Evolutionary conservation across 2,113 vertebrate genomes (phyloP), one percentile per base, ranked within the genome.

Genomic region (Bubo bubo): DNA sequence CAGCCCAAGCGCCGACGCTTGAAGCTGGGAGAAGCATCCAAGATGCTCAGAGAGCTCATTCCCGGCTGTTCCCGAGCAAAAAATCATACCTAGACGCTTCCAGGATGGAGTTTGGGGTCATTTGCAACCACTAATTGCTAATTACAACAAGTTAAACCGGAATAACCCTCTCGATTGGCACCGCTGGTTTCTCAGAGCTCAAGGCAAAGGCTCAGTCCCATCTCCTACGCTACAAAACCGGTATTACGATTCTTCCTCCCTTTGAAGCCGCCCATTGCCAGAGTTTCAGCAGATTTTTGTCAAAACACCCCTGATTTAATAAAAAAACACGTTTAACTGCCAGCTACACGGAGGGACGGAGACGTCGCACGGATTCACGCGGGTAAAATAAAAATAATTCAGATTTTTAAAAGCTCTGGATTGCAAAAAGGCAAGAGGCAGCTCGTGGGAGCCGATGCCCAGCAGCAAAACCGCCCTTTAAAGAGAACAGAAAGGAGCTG

Each of bases 301-400:
- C 19, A 8, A 27, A 77, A 47, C 4, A 0, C 10, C 56, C 55
- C 18, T 0, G 0, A 43, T 60, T 23, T 53, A 21, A 39, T 16
- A 9, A 15, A 77, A 26, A 2, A 14, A 15, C 3, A 0, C 2
- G 7, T 22, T 60, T 21, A 52, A 22, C 10, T 35, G 47, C 26
- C 49, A n/a, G 30, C 39, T 9, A 12, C 7, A 1, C 1, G 2
- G 35, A 20, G n/a, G 63, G 50, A 17, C 2, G 30, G 64, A n/a
- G 24, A 12, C 6, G 1, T 21, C 3, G 7, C 9, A 0, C 2
- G 12, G 50, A 28, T 39, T 50, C 32, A 32, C 49, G 28, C 0
- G 0, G 56, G 26, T 11, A 4, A 63, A 58, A 34, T 4, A 28
- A n/a, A 73, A n/a, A 12, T 6, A 39, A 60, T 24, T 14, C 23